Base-by-base conservation (phyloP, 1,140 invertebrate genomes). In the Leucophenga varia region DNA sequence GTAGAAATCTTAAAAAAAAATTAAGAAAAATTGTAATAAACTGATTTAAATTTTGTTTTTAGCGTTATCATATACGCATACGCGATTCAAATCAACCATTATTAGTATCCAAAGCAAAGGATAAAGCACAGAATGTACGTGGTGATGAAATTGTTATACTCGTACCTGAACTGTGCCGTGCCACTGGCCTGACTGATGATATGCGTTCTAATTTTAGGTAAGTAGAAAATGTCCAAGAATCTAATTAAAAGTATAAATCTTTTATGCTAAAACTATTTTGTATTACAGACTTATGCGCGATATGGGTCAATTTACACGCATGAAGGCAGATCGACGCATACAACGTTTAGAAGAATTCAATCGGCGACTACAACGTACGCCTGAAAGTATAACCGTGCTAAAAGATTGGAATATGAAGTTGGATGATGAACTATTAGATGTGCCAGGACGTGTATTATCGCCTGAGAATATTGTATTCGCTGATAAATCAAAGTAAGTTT, bases 131-230 rank as follows among this genome's bases (percentile, higher is more conserved):
- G 19, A 76, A 82, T 22, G 79, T 80, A 16, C 85, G 82, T 1
- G 61, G 77, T 61, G 57, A 76, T 0, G 81, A 86, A 47, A 44
- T 81, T 0, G 76, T 88, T 9, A 81, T 80, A 53, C 72, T 90
- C 0, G 78, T 89, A 14, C 87, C 87, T 0, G 86, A 89, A 76
- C 59, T 90, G 3, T 89, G 86, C 53, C 74, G 81, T n/a, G 76
- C 84, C 51, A 89, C 85, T 4, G 86, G 86, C 13, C 65, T 85
- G 3, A 79, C 78, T 0, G 80, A 84, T 34, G 52, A 63, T 0
- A 84, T 84, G 82, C 67, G 79, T 3, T 61, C 51, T 7, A 77
- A 84, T 65, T 80, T 78, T 50, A 64, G 38, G 8, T 54, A 54
- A 50, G 45, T 46, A 6, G 22, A 5, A 25, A 25, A 25, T 25